A percentile compares a stretch with the other conserved stretches of the same genome.
phyloP scores from a whole-genome alignment of 2,888 invertebrate genomes.

The Podotricha telesiphe region DNA sequence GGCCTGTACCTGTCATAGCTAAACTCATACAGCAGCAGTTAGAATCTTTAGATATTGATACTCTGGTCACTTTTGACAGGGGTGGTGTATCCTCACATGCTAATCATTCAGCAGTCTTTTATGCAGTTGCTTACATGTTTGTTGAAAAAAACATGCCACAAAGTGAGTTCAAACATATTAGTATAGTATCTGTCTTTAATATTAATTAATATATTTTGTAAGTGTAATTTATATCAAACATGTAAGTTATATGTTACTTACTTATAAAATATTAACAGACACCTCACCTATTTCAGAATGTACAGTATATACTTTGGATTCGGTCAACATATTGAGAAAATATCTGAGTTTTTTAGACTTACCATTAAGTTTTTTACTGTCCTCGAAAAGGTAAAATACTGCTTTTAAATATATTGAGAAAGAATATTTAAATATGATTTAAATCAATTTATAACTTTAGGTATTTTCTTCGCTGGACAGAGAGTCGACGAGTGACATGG shows the following conservation, averaged over 20 bases:
- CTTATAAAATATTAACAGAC: not conserved
- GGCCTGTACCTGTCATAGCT: constrained; percentile 85
- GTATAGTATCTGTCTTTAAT: not conserved
- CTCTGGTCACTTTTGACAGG: constrained; percentile 96
- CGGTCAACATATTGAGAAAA: constrained; percentile 93
- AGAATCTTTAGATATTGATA: constrained; percentile 90
- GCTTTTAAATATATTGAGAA: not conserved
- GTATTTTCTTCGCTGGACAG: constrained; percentile 86
- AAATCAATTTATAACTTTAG: constrained; percentile 59
- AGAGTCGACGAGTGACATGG: constrained; percentile 84
- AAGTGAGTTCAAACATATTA: constrained; percentile 78
- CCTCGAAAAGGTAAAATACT: constrained; percentile 87
- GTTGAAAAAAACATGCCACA: constrained; percentile 89
- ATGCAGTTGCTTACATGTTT: constrained; percentile 90
- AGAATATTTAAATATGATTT: not conserved
- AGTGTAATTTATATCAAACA: not conserved
- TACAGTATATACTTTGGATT: constrained; percentile 91
- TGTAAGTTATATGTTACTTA: too few relatives aligned
- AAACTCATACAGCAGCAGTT: constrained; percentile 82
- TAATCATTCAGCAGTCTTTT: constrained; percentile 95
- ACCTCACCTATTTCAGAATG: constrained; percentile 85
- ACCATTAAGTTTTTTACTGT: constrained; percentile 90
- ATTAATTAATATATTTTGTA: not conserved
- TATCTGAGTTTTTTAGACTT: constrained; percentile 93
- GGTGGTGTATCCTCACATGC: constrained; percentile 96